Base-by-base conservation (phyloP, 2,797 vertebrate species). In the Chaetophractus vellerosus region DNA sequence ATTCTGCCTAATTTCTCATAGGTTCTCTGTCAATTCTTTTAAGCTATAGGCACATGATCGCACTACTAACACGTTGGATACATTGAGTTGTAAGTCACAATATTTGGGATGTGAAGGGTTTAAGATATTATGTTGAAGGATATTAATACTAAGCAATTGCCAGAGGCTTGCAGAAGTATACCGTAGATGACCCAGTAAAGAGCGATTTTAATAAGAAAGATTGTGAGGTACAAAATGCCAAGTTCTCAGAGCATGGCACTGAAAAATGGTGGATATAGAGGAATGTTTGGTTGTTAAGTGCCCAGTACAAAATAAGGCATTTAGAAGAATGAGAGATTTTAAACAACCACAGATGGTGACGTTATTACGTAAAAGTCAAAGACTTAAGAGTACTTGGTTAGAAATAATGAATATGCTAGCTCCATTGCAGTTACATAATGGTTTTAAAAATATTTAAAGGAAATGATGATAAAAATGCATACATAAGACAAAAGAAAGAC, bases 361-460 rank as follows among this genome's bases (percentile, higher is more conserved):
- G 57, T 19, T 72, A 78, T 48, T 14, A 26, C 5, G 61, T 57
- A 31, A 38, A 90, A 88, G 10, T 59, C 19, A 71, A 64, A 90
- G 36, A 52, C 5, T 15, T 78, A 59, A 84, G 5, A 74, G 3
- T 57, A 69, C 12, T 68, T 78, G n/a, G 1, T 66, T 72, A 84
- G 9, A 96, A 94, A 66, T 66, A 87, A 84, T 68, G 0, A 93
- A 36, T 69, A 1, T 26, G 26, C 24, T 81, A 10, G 19, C 12
- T 81, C 24, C 23, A 41, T 0, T 83, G 14, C 24, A 15, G 12
- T 52, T 36, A 79, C 6, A 28, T 24, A 76, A 4, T 74, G 4
- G 31, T 41, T 83, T 69, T 15, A 74, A 79, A 83, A 48, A 50
- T 92, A 90, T 92, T 93, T 92, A 66, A 57, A 79, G 9, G 50